Base-by-base conservation (phyloP, 2,113 vertebrate species). In the Nycticebus coucang region DNA sequence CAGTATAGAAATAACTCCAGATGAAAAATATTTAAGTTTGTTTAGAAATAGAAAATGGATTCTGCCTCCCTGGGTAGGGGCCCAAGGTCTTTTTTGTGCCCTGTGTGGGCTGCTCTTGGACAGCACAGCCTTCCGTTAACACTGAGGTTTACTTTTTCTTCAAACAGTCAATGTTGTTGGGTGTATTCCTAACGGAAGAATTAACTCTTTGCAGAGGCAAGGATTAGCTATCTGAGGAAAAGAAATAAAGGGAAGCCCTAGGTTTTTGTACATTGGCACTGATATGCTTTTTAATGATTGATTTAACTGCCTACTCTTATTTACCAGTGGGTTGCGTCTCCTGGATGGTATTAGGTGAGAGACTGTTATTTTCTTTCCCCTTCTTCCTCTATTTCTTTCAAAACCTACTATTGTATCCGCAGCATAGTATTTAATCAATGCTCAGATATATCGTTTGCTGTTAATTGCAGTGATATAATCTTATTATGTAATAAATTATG, bases 21-120 rank as follows among this genome's bases (percentile, higher is more conserved):
- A 98, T 98, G 97, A 98, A 98, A 98, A 98, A 98, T 96, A 97
- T 78, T 94, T 95, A 98, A 98, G 86, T 97, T 96, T 96, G 87
- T 97, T 97, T 94, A 95, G 97, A 97, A 97, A 95, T 82, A 92
- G 90, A 97, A 97, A 92, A 90, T 17, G 72, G 33, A n/a, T 92
- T 75, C 96, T 98, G 89, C 75, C 93, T 97, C 18, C 93, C 92
- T 96, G 0, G 1, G 60, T 96, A 85, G 81, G 3, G 55, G 72
- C 14, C 2, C 60, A 95, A 69, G 3, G 41, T 55, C 96, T 97
- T 91, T 95, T 94, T 75, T 94, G 77, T 59, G 55, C 53, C 79
- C 84, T 41, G 5, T 45, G 82, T 66, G 64, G 95, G 83, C 68
- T 66, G n/a, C 72, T 94, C 95, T 69, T 88, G 37, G 84, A 93